A percentile compares a stretch with the other conserved stretches of the same genome.
Conservation (phyloP, 2,113 vertebrate genomes). For the Planiliza haematocheilus region DNA sequence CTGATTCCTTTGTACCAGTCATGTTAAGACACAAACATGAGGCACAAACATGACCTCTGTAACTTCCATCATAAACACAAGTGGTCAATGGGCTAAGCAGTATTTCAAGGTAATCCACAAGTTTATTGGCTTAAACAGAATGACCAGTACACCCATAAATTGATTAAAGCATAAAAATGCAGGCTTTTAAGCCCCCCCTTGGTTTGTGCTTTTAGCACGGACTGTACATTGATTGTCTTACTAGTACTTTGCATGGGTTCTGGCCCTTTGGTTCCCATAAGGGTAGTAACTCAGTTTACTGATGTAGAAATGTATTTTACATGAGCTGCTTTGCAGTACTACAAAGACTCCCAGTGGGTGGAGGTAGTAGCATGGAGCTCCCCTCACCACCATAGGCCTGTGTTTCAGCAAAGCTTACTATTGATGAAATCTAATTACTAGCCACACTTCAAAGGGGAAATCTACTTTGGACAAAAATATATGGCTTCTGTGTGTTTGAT, state of each 20-base stretch:
- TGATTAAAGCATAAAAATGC: constrained; percentile 80
- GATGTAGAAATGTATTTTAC: constrained; percentile 79
- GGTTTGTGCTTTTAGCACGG: constrained; percentile 74
- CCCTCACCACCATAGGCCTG: constrained; percentile 3
- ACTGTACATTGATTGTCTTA: constrained; percentile 78
- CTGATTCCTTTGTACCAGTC: constrained; percentile 1
- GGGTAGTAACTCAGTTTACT: constrained; percentile 75
- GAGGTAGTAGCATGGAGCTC: constrained; percentile 9
- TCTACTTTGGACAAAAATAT: constrained; percentile 28
- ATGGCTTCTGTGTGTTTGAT: constrained; percentile 48
- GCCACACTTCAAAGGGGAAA: constrained; percentile 23
- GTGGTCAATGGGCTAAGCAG: constrained; percentile 69
- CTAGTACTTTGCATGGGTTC: constrained; percentile 63
- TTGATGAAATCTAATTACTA: constrained; percentile 21
- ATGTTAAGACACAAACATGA: not conserved
- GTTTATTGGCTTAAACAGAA: constrained; percentile 80
- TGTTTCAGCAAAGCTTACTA: constrained; percentile 17
- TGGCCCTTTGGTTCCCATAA: constrained; percentile 68
- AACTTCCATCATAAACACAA: constrained; percentile 67
- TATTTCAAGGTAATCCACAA: constrained; percentile 76
- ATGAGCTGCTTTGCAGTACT: constrained; percentile 70
- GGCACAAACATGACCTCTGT: constrained; percentile 19
- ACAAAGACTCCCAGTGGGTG: constrained; percentile 46
- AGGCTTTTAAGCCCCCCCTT: constrained; percentile 71
- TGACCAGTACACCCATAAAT: constrained; percentile 79